phyloP scores from a whole-genome alignment of 2,888 invertebrate genomes.

The Conistra vaccinii region DNA sequence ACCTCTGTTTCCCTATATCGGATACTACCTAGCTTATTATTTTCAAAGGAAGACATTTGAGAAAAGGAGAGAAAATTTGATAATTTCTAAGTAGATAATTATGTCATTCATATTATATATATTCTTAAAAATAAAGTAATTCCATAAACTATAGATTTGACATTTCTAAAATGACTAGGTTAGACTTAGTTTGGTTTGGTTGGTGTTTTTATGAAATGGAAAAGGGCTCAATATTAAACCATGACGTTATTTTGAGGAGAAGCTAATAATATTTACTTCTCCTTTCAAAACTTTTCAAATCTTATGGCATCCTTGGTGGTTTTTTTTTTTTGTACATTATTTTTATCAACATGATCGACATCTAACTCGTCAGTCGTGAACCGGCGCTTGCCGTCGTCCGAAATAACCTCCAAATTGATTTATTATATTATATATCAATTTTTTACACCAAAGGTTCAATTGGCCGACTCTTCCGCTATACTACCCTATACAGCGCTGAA shows the following conservation, averaged over 20 bases:
- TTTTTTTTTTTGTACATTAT: slow-evolving; percentile 5
- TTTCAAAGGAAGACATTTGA: no score
- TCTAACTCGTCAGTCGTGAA: slow-evolving; percentile 75
- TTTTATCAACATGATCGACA: slow-evolving; percentile 60
- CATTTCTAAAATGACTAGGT: not conserved
- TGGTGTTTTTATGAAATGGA: not conserved
- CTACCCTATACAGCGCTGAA: slow-evolving; percentile 55
- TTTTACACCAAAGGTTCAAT: slow-evolving; percentile 76
- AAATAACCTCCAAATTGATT: slow-evolving; percentile 83
- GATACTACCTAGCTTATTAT: no score
- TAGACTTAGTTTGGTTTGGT: not conserved
- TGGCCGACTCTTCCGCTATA: slow-evolving; percentile 73
- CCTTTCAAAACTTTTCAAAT: not conserved
- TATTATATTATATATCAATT: slow-evolving; percentile 77
- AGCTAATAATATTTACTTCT: no score
- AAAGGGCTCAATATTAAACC: not conserved
- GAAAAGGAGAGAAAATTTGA: not conserved
- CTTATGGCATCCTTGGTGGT: not conserved
- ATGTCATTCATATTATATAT: not conserved
- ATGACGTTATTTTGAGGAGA: not conserved
- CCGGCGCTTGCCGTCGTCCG: slow-evolving; percentile 72
- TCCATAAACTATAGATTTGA: not conserved
- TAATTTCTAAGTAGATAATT: not conserved
- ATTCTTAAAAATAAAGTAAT: no score
- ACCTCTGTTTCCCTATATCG: not conserved